A percentile compares a stretch with the other conserved stretches of the same genome.
These are phyloP conservation scores for Coenobita brevimanus DNA, from an alignment of 1,140 invertebrate species.

Conservation along the genomic window DNA sequence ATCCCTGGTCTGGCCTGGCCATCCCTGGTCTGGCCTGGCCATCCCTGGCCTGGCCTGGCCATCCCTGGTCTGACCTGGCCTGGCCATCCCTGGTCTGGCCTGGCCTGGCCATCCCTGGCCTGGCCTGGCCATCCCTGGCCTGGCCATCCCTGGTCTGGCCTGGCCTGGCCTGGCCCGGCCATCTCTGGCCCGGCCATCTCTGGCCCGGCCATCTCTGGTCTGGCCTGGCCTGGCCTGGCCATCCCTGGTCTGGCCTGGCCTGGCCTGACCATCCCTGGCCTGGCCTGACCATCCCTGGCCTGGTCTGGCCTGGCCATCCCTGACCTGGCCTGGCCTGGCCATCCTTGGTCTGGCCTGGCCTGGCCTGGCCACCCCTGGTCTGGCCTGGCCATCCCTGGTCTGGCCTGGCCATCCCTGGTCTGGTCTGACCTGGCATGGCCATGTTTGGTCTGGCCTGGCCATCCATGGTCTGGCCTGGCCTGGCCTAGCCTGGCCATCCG, in stretches of 20 bases:
- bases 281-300: neutral
- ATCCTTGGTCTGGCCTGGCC: neutral
- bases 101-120: neutral
- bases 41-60: neutral
- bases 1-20: neutral
- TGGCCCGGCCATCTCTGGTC: neutral
- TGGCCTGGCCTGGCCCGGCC: neutral
- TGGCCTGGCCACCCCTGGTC: neutral
- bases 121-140: neutral
- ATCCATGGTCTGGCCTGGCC: constrained; percentile 68
- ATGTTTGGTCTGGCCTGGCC: constrained; percentile 62
- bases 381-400: neutral
- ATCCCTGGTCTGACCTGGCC: neutral
- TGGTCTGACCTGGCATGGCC: constrained; percentile 34
- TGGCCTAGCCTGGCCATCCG: constrained; percentile 66
- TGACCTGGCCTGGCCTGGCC: neutral
- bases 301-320: neutral
- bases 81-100: neutral
- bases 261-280: neutral
- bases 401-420: neutral
- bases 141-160: neutral
- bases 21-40: neutral
- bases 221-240: neutral
- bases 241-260: neutral
- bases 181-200: neutral